Percentiles rank a stretch among this genome's conserved stretches.
These are phyloP conservation scores for Thryonomys swinderianus DNA, from an alignment of 2,113 vertebrate genomes.

Conservation along the genomic window DNA sequence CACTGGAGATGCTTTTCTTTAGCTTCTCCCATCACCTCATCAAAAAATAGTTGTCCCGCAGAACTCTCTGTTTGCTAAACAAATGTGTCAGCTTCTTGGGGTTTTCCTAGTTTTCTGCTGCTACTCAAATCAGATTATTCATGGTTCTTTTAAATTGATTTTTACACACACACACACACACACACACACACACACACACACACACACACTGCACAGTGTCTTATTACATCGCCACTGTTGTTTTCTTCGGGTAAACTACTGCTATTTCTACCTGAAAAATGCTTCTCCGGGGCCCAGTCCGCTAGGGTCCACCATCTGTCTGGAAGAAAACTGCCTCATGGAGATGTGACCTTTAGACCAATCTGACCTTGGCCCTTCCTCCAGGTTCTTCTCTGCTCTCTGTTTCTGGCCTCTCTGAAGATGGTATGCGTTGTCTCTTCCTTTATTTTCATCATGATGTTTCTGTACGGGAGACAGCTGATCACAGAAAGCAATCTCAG, in stretches of 20 bases:
- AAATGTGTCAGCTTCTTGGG: neutral
- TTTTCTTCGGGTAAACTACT: neutral
- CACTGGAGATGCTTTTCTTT: neutral
- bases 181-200: neutral
- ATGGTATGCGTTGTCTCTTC: neutral
- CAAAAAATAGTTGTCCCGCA: neutral
- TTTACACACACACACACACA: neutral
- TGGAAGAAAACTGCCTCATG: too few species aligned
- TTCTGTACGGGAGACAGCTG: neutral
- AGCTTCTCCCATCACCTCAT: neutral
- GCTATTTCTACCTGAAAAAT: neutral
- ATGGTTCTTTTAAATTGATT: neutral
- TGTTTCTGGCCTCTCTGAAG: neutral
- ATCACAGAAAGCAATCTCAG: neutral
- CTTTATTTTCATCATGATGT: neutral
- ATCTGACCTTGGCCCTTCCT: neutral
- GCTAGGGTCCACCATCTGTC: too few species aligned
- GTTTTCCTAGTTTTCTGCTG: neutral
- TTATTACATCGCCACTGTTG: neutral
- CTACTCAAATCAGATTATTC: neutral
- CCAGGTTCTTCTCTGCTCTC: neutral
- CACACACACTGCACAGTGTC: neutral
- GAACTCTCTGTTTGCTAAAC: neutral
- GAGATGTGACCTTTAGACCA: neutral
- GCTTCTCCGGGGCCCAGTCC: too few species aligned